Percentiles rank a stretch among this genome's conserved stretches.
phyloP scores from a whole-genome alignment of 1,140 invertebrate genomes.

The Zophobas morio region DNA sequence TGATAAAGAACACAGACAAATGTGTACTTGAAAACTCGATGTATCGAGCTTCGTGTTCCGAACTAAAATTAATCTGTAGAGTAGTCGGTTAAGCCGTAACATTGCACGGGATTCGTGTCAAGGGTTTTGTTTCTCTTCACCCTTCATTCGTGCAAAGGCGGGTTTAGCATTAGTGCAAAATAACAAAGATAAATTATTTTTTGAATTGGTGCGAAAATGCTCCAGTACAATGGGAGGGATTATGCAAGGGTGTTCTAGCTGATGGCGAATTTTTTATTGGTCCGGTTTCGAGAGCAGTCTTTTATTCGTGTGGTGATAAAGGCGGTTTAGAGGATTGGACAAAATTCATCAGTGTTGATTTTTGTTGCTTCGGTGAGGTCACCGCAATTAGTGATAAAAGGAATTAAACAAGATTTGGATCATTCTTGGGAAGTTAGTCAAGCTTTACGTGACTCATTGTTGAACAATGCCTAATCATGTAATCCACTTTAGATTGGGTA shows the following conservation, averaged over 20 bases:
- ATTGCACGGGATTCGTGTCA: slow-evolving; percentile 13
- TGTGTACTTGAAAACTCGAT: not conserved
- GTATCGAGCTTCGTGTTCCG: slow-evolving; percentile 7
- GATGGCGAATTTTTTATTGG: not conserved
- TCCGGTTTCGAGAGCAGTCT: not conserved
- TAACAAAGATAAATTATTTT: slow-evolving; percentile 4
- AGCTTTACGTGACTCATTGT: not conserved
- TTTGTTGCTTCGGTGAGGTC: not conserved
- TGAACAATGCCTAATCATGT: not conserved
- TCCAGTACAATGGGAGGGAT: not conserved
- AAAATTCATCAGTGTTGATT: not conserved
- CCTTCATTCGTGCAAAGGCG: not conserved
- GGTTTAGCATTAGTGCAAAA: too few species aligned
- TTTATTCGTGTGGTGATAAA: not conserved
- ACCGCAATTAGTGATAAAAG: not conserved
- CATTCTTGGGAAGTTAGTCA: not conserved
- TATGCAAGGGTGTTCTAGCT: not conserved
- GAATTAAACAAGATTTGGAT: not conserved
- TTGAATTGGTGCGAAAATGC: not conserved
- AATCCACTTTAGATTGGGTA: not conserved
- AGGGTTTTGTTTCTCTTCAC: not conserved
- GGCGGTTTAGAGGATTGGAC: too few species aligned
- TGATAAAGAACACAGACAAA: not conserved
- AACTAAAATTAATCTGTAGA: slow-evolving; percentile 6
- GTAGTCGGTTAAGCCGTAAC: slow-evolving; percentile 7